phyloP scores from a whole-genome alignment of 2,113 vertebrate species.

The Myanophis thanlyinensis region DNA sequence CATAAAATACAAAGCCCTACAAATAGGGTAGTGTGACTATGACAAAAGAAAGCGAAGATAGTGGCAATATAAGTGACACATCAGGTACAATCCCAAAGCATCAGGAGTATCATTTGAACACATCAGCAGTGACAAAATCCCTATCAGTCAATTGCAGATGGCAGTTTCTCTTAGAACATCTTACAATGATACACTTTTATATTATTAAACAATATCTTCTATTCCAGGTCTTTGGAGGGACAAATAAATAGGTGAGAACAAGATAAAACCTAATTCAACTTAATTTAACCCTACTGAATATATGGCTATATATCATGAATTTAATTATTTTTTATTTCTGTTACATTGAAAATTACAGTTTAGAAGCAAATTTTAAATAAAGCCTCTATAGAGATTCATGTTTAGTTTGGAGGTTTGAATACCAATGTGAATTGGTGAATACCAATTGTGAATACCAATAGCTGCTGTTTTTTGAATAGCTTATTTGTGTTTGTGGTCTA shows the following conservation, averaged over 20 bases:
- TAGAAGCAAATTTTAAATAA: background rate
- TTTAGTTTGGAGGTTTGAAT: background rate
- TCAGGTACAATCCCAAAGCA: background rate
- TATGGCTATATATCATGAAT: background rate
- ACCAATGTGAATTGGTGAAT: too few relatives aligned
- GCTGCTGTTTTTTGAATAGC: constrained; percentile 36
- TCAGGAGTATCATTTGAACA: background rate
- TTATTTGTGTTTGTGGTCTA: constrained; percentile 12
- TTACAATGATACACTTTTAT: background rate
- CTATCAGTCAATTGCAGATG: background rate
- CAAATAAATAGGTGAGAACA: background rate
- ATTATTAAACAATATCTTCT: background rate
- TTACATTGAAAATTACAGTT: background rate
- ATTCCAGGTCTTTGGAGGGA: background rate
- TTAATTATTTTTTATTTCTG: background rate
- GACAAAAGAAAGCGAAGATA: too few relatives aligned
- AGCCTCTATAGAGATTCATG: background rate
- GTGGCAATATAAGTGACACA: too few relatives aligned
- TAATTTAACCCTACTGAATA: background rate
- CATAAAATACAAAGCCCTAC: too few relatives aligned
- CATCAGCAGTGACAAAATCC: background rate
- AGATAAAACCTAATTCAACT: background rate
- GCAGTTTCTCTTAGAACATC: background rate
- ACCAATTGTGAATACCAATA: background rate
- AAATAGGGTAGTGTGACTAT: too few relatives aligned